Evolutionary conservation across 1,140 invertebrate genomes (phyloP).

Genomic region (Ceratina calcarata): DNA sequence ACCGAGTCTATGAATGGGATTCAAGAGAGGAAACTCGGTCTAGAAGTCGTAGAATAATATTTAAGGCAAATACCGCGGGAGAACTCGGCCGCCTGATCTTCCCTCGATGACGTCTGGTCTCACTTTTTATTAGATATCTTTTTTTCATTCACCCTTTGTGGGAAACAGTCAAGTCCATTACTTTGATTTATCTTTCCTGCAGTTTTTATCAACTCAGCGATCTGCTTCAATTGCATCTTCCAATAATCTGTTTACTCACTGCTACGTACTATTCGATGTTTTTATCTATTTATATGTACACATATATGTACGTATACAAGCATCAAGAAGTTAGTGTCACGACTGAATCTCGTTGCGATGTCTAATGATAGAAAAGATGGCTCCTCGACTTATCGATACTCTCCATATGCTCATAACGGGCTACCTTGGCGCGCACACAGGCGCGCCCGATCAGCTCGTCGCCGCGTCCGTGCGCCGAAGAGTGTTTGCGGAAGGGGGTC

Average conservation of each 20-base stretch:
- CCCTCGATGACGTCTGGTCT: slow-evolving; percentile 29
- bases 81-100: slow-evolving; percentile 38
- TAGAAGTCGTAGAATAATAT: slow-evolving; percentile 69
- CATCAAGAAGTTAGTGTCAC: too few relatives aligned
- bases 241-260: too few relatives aligned
- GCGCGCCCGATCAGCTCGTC: background rate
- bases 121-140: slow-evolving; percentile 15
- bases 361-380: slow-evolving; percentile 30
- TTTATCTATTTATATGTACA: too few relatives aligned
- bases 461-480: slow-evolving; percentile 23
- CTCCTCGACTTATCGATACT: slow-evolving; percentile 46
- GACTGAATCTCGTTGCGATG: background rate
- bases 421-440: slow-evolving; percentile 14
- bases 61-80: slow-evolving; percentile 63
- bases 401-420: slow-evolving; percentile 42
- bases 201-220: background rate
- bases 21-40: slow-evolving; percentile 38
- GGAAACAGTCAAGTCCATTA: slow-evolving; percentile 22
- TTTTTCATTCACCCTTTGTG: slow-evolving; percentile 21
- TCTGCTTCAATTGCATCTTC: background rate
- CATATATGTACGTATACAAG: too few relatives aligned
- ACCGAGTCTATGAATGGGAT: slow-evolving; percentile 53
- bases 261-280: too few relatives aligned
- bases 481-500: slow-evolving; percentile 66
- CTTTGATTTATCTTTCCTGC: slow-evolving; percentile 28